Evolutionary conservation across 2,797 vertebrate genomes (phyloP), one percentile per base, ranked within the genome.

Genomic region (Nyctibius grandis): DNA sequence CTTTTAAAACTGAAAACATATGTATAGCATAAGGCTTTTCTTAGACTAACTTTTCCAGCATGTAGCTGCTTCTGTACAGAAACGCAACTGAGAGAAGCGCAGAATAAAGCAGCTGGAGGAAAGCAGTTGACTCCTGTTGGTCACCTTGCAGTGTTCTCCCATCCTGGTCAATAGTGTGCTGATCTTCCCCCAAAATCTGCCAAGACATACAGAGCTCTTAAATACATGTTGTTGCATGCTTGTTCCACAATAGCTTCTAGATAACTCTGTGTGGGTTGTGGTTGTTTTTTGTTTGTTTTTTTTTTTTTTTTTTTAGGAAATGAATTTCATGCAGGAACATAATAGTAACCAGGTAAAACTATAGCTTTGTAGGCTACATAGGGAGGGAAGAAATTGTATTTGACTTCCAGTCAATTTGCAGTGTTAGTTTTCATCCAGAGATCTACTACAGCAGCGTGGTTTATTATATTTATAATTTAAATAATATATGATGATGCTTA

Each of bases 381-480:
- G 12, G 4, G 7, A 9, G 16, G 74, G 33, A 56, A 59, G 9
- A 78, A 78, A 59, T 61, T 53, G 2, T 56, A 33, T 47, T 82
- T 85, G 48, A 75, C 53, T 93, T 91, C 16, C 45, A 72, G 73
- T 91, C 20, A 50, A 31, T 73, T 65, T 79, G 23, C 17, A 19
- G 5, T 51, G 9, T n/a, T 69, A 33, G 33, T 25, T 76, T 65
- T 79, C 21, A 82, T 76, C 40, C 19, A 51, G 54, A 76, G 4
- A 34, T 70, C 56, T 91, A 69, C 63, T 25, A 60, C 7, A 69
- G 51, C 36, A 67, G 11, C 12, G 14, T 12, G 10, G 31, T 64
- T 70, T 61, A 57, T 59, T 91, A 5, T 33, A 33, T 61, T 65
- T 84, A n/a, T 48, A 69, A 53, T 48, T 90, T 90, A 67, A 89